Evolutionary conservation across 2,797 vertebrate genomes (phyloP), one percentile per base, ranked within the genome.

Genomic region (Psittacula derbiana): DNA sequence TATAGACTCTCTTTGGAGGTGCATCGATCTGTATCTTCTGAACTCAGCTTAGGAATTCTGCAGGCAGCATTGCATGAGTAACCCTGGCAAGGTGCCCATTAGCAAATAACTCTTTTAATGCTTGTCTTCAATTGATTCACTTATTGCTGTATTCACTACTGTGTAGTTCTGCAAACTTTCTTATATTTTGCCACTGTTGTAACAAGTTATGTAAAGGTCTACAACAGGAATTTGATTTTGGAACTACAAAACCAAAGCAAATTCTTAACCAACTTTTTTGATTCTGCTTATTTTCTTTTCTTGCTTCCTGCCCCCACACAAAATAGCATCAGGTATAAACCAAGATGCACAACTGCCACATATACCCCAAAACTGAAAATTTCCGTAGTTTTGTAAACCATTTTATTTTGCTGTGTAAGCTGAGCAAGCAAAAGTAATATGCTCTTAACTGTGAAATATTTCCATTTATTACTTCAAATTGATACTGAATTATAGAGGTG

Each of bases 1-100:
- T 98, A 97, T 98, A 98, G 98, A 97, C 97, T 98, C 97, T 98
- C 97, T 98, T 98, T 98, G 97, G 98, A 98, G 97, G 96, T 97
- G 97, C 98, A 98, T 98, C 97, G 98, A 98, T 98, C 98, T 98
- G 98, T 98, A 97, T 98, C 98, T 98, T 98, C 98, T 98, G 98
- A 98, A 98, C 97, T 97, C 97, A 96, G 97, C 95, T 98, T 98
- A 98, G 97, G 97, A 98, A 98, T 98, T 98, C 98, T 98, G 95
- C 97, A 97, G 94, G 97, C 98, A 97, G 97, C 97, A 93, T 97
- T 98, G 97, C 97, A 98, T 98, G 98, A 98, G 97, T 97, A 97
- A 97, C 97, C 91, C 97, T 98, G 98, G 98, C 98, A 97, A 96
- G 88, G 93, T 98, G 98, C 98, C 98, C 98, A 97, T 97, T 98